A percentile compares a stretch with the other conserved stretches of the same genome.
phyloP scores from a whole-genome alignment of 1,140 invertebrate species.

The Holcopasites calliopsidis region DNA sequence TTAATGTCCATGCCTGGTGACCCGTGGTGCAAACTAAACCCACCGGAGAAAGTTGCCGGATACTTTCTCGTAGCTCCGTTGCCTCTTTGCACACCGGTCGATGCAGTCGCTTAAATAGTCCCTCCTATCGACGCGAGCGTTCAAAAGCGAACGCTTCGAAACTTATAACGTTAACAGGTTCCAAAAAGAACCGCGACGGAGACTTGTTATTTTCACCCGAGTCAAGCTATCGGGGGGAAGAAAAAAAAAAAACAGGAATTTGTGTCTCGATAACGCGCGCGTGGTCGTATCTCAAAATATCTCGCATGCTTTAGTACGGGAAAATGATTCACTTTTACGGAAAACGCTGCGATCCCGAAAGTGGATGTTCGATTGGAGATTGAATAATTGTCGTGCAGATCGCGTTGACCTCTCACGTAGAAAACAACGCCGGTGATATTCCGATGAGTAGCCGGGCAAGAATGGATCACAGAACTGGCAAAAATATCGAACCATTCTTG shows the following conservation, averaged over 20 bases:
- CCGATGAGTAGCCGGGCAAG: constrained; percentile 25
- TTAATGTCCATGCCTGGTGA: constrained; percentile 77
- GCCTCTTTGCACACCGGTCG: constrained; percentile 62
- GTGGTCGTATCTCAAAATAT: background rate
- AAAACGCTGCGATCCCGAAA: background rate
- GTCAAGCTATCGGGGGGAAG: background rate
- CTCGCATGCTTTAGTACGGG: background rate
- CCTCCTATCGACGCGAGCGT: constrained; percentile 52
- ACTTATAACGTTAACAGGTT: background rate
- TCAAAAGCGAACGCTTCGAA: constrained; percentile 18
- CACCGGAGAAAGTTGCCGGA: constrained; percentile 77
- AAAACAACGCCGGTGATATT: constrained; percentile 14
- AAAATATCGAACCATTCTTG: constrained; percentile 61
- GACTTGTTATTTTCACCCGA: background rate
- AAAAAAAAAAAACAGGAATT: background rate
- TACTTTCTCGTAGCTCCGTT: constrained; percentile 75
- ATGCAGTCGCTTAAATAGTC: constrained; percentile 75
- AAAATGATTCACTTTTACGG: background rate
- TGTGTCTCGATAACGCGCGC: background rate
- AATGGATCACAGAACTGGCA: constrained; percentile 36
- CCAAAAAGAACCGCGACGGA: background rate
- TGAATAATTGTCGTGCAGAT: too few relatives aligned
- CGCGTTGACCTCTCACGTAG: background rate
- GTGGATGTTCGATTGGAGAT: too few relatives aligned
- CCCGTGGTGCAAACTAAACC: constrained; percentile 77